A percentile compares a stretch with the other conserved stretches of the same genome.
These are phyloP conservation scores for Drosophila seclusa DNA, from an alignment of 2,888 invertebrate genomes.

Conservation along the genomic window DNA sequence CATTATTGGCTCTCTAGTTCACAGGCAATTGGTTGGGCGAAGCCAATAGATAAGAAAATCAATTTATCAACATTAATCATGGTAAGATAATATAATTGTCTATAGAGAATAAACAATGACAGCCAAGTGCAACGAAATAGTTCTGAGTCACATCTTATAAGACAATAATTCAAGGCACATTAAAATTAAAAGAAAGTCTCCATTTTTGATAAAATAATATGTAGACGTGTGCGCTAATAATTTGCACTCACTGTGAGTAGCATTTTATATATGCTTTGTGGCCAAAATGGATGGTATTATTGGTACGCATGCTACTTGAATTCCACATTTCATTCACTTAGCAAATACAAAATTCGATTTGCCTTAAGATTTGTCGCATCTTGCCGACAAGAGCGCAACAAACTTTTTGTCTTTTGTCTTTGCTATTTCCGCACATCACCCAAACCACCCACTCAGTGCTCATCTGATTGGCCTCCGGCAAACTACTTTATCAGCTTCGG, in stretches of 20 bases:
- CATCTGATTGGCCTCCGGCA: conserved; percentile 57
- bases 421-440: neutral
- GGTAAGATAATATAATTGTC: neutral
- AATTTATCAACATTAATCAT: conserved; percentile 5
- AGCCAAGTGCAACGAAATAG: neutral
- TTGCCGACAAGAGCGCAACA: neutral
- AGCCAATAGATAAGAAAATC: neutral
- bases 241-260: neutral
- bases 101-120: too few relatives aligned
- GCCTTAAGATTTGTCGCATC: conserved; percentile 48
- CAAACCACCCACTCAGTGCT: conserved; percentile 4
- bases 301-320: conserved; percentile 26
- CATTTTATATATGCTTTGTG: too few relatives aligned
- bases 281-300: neutral
- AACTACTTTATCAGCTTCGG: conserved; percentile 70
- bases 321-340: conserved; percentile 28
- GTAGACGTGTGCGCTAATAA: neutral
- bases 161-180: neutral
- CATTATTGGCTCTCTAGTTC: neutral
- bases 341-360: conserved; percentile 68
- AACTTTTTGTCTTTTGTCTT: conserved; percentile 9
- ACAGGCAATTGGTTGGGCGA: neutral
- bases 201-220: fast-evolving
- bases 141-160: neutral
- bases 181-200: neutral